A percentile compares a stretch with the other conserved stretches of the same genome.
phyloP scores from a whole-genome alignment of 2,797 vertebrate genomes.

The Molossus molossus region DNA sequence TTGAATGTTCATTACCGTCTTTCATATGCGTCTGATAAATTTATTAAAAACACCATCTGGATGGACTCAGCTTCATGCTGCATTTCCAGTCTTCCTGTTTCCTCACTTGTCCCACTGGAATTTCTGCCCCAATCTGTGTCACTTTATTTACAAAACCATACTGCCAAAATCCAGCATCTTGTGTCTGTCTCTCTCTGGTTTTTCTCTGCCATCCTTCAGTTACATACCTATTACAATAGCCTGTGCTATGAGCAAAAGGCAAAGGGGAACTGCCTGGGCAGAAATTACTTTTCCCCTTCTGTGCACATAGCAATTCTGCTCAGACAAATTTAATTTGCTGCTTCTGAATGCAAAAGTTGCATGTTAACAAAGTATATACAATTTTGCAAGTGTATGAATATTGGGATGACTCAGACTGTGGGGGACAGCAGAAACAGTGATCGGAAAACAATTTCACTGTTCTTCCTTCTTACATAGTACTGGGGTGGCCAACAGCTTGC shows the following conservation, averaged over 20 bases:
- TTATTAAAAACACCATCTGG: constrained; percentile 91
- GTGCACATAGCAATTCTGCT: constrained; percentile 79
- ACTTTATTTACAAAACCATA: constrained; percentile 87
- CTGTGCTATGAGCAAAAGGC: constrained; percentile 68
- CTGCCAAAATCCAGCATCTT: constrained; percentile 77
- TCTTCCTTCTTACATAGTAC: constrained; percentile 59
- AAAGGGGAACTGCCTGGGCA: constrained; percentile 66
- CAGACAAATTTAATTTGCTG: constrained; percentile 85
- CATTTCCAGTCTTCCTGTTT: constrained; percentile 82
- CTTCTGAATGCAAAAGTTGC: constrained; percentile 82
- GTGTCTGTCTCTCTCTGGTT: constrained; percentile 70
- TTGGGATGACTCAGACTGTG: constrained; percentile 59
- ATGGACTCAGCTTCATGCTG: constrained; percentile 81
- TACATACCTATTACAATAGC: constrained; percentile 77
- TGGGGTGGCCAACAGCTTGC: constrained; percentile 19
- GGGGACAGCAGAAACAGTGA: constrained; percentile 71
- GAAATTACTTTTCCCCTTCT: constrained; percentile 74
- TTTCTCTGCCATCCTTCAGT: constrained; percentile 46
- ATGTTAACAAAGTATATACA: constrained; percentile 80
- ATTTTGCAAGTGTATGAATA: constrained; percentile 76
- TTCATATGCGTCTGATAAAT: constrained; percentile 87
- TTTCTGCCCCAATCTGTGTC: constrained; percentile 87
- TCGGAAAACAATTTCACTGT: constrained; percentile 79
- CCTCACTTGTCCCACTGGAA: constrained; percentile 82
- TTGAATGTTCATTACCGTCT: constrained; percentile 87